Evolutionary conservation across 2,888 invertebrate genomes (phyloP).

Genomic region (Eupithecia inturbata): DNA sequence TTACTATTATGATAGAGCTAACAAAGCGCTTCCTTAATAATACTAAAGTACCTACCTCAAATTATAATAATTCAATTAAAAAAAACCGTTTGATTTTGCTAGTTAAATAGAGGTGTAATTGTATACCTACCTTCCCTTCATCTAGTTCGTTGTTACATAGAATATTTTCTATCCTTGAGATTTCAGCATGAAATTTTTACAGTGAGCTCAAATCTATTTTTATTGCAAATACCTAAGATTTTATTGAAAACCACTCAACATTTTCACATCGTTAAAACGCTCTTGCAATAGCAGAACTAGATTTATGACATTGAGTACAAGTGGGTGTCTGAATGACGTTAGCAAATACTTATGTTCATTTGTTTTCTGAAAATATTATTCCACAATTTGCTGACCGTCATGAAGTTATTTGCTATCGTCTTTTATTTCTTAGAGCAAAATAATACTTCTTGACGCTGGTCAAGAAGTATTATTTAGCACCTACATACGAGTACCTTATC

Average conservation of each 20-base stretch:
- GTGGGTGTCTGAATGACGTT: conserved; percentile 1
- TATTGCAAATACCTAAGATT: neutral
- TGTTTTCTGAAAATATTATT: neutral
- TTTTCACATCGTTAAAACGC: conserved; percentile 18
- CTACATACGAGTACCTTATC: too few relatives aligned
- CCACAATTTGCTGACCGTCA: neutral
- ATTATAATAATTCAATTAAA: too few relatives aligned
- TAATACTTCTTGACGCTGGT: too few relatives aligned
- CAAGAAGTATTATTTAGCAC: too few relatives aligned
- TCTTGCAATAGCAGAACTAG: conserved; percentile 12
- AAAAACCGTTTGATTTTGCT: neutral
- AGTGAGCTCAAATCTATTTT: neutral
- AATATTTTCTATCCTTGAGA: neutral
- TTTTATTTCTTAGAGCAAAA: neutral
- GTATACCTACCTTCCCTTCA: too few relatives aligned
- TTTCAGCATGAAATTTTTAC: neutral
- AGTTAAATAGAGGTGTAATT: neutral
- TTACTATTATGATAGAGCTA: too few relatives aligned
- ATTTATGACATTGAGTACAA: conserved; percentile 36
- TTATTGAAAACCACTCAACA: conserved; percentile 10
- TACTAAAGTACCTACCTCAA: too few relatives aligned
- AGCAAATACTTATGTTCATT: neutral
- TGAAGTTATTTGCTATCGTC: neutral
- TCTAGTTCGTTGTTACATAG: neutral
- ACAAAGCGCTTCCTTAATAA: too few relatives aligned